Base-by-base conservation (phyloP, 2,113 vertebrate genomes). In the Neotragus pygmaeus region DNA sequence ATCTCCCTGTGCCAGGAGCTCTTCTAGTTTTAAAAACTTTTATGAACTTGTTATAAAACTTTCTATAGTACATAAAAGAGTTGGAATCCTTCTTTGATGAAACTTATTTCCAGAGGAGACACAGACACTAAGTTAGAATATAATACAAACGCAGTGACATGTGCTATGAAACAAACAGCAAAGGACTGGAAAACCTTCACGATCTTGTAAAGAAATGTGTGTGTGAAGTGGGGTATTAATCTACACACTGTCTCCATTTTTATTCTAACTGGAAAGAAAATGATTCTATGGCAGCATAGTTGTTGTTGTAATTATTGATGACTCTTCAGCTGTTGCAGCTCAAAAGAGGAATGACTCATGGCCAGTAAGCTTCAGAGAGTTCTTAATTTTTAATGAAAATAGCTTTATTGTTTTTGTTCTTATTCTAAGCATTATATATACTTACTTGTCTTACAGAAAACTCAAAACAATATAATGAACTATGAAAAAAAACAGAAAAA, bases 311-410 rank as follows among this genome's bases (percentile, higher is more conserved):
- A 89, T 62, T 88, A 66, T 5, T 28, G 15, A 33, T 57, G 33
- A 88, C 17, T 9, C 28, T 16, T 90, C 19, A 39, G 64, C 27
- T 45, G 10, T 13, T 86, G 23, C 33, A 53, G 60, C 4, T 33
- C 27, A 39, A 58, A 94, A 30, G 13, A 43, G 27, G 33, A 5
- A 23, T 86, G n/a, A 66, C 33, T 87, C 49, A 23, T 21, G 13
- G 13, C 43, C 39, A 21, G 23, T 28, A 45, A 90, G 13, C 11
- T 82, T 82, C 49, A 55, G 33, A 60, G 60, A 58, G 53, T 6
- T 30, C 12, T 64, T 43, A 80, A 27, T 73, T 82, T 80, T 81
- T 81, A 88, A 83, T 91, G n/a, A 89, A 95, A 80, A 92, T 7
- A 28, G 4, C 13, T 43, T 43, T 25, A 28, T 39, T 21, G 11